Base-by-base conservation (phyloP, 2,113 vertebrate genomes). In the Oryzias celebensis region DNA sequence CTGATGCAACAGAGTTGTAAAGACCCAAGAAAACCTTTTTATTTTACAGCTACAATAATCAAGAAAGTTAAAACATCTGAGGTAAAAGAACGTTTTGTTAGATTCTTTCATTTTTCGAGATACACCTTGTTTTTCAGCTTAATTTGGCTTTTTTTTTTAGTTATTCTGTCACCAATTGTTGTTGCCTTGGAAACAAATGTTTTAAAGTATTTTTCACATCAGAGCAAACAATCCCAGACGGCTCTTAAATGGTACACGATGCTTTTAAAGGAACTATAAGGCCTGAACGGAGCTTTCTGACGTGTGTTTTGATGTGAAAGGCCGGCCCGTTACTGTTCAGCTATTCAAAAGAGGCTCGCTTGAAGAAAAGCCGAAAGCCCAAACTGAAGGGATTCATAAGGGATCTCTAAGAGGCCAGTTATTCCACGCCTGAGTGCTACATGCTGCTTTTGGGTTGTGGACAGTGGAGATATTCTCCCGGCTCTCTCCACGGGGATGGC, bases 351-450 rank as follows among this genome's bases (percentile, higher is more conserved):
- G 31, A 65, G 41, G 24, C 60, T 77, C 49, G 52, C 78, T 36
- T 63, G 2, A 52, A 45, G 65, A 49, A 62, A 41, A 77, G 58
- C 48, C 8, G 8, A 5, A 41, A 71, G 58, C 20, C 61, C 68
- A 76, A 77, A 68, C 58, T 1, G 44, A 44, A 49, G 55, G 12
- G 26, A 60, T 71, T 73, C 48, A 23, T 58, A 18, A 14, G 51
- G 57, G 26, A 68, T 47, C 20, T 18, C 53, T 58, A 55, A 93
- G 92, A 95, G 94, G 94, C 94, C 73, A 90, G 92, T 55, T 46
- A 56, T 58, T 51, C 52, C 49, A 20, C 26, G 24, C 57, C 60
- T 65, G 76, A 78, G 78, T 75, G 66, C 82, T 80, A 45, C 73
- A 60, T 62, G 78, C 80, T 87, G 84, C 59, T 80, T 72, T 65